A percentile compares a stretch with the other conserved stretches of the same genome.
Conservation (phyloP, 2,888 invertebrate species). For the Keiferia lycopersicella region DNA sequence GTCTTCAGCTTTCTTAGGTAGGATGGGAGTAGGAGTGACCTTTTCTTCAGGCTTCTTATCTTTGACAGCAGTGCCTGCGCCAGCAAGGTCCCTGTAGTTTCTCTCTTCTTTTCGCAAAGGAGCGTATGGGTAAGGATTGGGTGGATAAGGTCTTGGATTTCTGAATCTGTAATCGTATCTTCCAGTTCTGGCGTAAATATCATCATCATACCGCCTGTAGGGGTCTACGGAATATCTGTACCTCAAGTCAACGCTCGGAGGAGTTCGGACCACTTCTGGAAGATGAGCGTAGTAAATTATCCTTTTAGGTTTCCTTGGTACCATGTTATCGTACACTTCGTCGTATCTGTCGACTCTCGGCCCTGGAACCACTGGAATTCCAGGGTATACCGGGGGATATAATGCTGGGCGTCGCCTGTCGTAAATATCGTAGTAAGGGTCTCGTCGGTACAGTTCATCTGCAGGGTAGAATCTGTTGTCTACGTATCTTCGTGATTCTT, state of each 20-base stretch:
- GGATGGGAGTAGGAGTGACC: conserved; percentile 70
- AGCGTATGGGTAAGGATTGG: conserved; percentile 59
- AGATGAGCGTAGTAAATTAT: conserved; percentile 87
- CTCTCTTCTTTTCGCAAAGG: conserved; percentile 72
- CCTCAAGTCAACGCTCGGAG: conserved; percentile 79
- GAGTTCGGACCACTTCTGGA: conserved; percentile 84
- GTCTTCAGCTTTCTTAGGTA: conserved; percentile 67
- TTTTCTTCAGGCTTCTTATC: conserved; percentile 73
- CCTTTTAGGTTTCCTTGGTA: conserved; percentile 78
- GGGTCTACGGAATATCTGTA: conserved; percentile 77
- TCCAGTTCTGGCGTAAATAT: conserved; percentile 63
- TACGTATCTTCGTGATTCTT: conserved; percentile 69
- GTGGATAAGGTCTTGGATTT: conserved; percentile 36
- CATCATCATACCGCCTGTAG: conserved; percentile 69
- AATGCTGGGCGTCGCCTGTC: conserved; percentile 51
- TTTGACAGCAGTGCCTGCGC: conserved; percentile 64
- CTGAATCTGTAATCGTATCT: conserved; percentile 73
- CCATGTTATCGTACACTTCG: conserved; percentile 63
- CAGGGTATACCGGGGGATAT: conserved; percentile 5
- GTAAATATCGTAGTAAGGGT: conserved; percentile 68
- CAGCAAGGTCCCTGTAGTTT: conserved; percentile 69
- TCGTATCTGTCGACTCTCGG: conserved; percentile 70
- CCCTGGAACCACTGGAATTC: conserved; percentile 32
- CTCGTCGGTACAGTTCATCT: conserved; percentile 68
- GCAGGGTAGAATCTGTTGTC: conserved; percentile 65